Percentiles rank a stretch among this genome's conserved stretches.
Evolutionary conservation across 2,888 invertebrate species (phyloP).

Genomic region (Metallyticus violacea): DNA sequence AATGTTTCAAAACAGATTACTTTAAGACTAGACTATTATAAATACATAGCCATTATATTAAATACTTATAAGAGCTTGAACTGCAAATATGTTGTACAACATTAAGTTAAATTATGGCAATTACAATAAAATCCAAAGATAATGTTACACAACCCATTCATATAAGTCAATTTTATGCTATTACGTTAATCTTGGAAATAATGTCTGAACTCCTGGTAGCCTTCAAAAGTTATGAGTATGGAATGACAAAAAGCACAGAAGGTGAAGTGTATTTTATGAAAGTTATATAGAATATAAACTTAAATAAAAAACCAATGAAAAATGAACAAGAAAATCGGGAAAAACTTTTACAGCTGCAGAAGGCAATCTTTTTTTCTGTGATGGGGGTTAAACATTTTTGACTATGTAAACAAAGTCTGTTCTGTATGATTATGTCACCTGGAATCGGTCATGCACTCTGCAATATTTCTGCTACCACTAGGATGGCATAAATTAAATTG

Average conservation of each 20-base stretch:
- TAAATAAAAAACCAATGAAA: not conserved
- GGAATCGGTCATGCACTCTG: too few relatives aligned
- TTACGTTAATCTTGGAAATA: not conserved
- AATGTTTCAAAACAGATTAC: constrained; percentile 6
- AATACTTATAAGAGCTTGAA: not conserved
- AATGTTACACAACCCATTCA: not conserved
- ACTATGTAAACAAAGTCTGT: not conserved
- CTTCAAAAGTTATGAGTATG: not conserved
- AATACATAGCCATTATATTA: constrained; percentile 2
- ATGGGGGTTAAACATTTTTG: not conserved
- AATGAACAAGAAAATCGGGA: not conserved
- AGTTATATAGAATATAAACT: not conserved
- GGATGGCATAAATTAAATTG: not conserved
- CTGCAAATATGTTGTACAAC: not conserved
- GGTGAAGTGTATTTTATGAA: not conserved
- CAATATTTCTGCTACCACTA: not conserved
- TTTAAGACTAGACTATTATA: constrained; percentile 11
- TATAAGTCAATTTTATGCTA: not conserved
- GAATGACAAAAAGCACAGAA: too few relatives aligned
- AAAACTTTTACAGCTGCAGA: not conserved
- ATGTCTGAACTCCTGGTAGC: not conserved
- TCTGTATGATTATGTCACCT: not conserved
- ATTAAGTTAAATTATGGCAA: constrained; percentile 6
- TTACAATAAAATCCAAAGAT: not conserved
- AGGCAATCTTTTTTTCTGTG: not conserved